Conservation (phyloP, 37 sponge, comb jelly and placozoan genomes). For the Spongia lamella region DNA sequence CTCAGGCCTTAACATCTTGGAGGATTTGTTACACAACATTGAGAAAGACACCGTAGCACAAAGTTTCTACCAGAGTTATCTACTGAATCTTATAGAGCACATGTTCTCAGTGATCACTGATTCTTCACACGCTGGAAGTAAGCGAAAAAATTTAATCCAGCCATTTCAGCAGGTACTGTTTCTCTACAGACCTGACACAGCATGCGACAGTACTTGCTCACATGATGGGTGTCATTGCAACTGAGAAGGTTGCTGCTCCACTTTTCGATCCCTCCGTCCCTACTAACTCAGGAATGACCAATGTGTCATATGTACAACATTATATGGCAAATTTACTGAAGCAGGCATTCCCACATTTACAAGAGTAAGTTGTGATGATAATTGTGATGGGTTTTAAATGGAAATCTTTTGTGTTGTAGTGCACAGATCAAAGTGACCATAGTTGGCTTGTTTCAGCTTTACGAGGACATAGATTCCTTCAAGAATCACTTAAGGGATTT, state of each 20-base stretch:
- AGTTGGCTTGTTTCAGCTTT: slow-evolving; percentile 83
- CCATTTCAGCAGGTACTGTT: background rate
- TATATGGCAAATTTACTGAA: slow-evolving; percentile 79
- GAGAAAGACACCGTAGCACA: slow-evolving; percentile 45
- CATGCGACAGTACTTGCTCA: slow-evolving; percentile 90
- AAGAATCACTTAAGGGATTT: slow-evolving; percentile 96
- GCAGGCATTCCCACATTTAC: slow-evolving; percentile 88
- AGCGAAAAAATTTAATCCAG: background rate
- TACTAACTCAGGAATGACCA: slow-evolving; percentile 25
- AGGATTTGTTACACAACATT: slow-evolving; percentile 75
- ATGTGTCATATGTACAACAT: slow-evolving; percentile 64
- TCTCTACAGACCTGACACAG: slow-evolving; percentile 76
- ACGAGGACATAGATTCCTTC: slow-evolving; percentile 78
- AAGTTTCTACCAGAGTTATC: slow-evolving; percentile 90
- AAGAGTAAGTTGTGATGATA: slow-evolving; percentile 69
- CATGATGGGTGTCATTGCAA: slow-evolving; percentile 87
- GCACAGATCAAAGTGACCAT: slow-evolving; percentile 84
- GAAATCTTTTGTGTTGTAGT: slow-evolving; percentile 33
- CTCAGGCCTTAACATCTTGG: slow-evolving; percentile 44
- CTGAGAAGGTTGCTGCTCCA: slow-evolving; percentile 56
- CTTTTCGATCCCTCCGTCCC: slow-evolving; percentile 43
- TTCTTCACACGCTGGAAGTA: slow-evolving; percentile 87
- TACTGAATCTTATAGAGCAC: slow-evolving; percentile 84
- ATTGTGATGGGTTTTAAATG: too few relatives aligned
- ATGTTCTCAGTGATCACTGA: slow-evolving; percentile 93